Evolutionary conservation across 2,797 vertebrate genomes (phyloP), one percentile per base, ranked within the genome.

Genomic region (Sebastolobus alascanus): DNA sequence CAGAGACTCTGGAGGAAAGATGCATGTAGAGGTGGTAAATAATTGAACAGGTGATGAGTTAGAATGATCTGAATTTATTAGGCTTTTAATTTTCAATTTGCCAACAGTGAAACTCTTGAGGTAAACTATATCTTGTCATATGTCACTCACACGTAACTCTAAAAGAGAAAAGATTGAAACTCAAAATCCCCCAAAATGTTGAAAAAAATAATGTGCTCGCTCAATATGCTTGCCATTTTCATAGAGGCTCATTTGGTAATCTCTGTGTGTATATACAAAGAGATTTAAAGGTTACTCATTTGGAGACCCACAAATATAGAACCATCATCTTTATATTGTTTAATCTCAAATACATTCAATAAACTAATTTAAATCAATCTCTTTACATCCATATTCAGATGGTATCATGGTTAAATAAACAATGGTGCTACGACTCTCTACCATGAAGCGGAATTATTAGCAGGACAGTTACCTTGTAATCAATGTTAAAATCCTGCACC

Each of bases 381-480:
- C 8, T 64, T 80, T 35, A 31, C 31, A 13, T 25, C 13, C 25
- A 40, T n/a, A 55, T 38, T 35, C 3, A 65, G 37, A 8, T 2
- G 22, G 4, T 50, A 18, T 64, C 4, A 37, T 13, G 4, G 3
- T 22, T 50, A n/a, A n/a, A n/a, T n/a, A n/a, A 58, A 52, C 29
- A 38, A 38, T 10, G 27, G 10, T 18, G 29, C 14, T 40, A 22
- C 35, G 18, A 10, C 27, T 16, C 22, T 46, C 4, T 16, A 16
- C 6, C 20, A 31, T 40, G 4, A 25, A 37, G n/a, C 27, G 9
- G 38, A 14, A 25, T 33, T 13, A 50, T 29, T 4, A 40, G 4
- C 33, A 5, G 37, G 58, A 70, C 4, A 61, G 5, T 58, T 93
- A 98, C 97, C 97, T 97, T 97, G 2, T 97, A 96, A 77, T 97